phyloP scores from a whole-genome alignment of 2,797 vertebrate species.

The Catharus ustulatus region DNA sequence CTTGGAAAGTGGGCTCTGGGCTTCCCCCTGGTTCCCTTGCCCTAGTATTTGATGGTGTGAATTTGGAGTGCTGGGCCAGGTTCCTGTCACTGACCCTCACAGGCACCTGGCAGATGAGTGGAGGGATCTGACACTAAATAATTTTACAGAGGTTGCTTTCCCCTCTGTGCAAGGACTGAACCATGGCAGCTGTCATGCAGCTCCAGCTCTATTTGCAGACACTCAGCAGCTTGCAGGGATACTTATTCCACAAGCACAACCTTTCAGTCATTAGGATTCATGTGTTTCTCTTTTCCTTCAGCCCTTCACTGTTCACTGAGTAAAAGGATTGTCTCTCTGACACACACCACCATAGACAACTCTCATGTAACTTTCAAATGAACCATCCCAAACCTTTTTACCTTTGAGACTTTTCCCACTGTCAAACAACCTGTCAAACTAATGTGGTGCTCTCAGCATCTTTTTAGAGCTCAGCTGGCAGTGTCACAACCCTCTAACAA shows the following conservation, averaged over 20 bases:
- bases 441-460: background rate
- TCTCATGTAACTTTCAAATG: background rate
- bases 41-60: background rate
- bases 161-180: background rate
- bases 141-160: background rate
- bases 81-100: background rate
- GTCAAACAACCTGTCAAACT: background rate
- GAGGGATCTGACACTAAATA: background rate
- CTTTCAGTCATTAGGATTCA: background rate
- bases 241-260: background rate
- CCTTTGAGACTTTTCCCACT: background rate
- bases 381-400: constrained; percentile 1
- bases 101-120: background rate
- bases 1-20: background rate
- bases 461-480: background rate
- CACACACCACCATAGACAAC: background rate
- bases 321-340: background rate
- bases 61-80: background rate
- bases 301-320: background rate
- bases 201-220: background rate
- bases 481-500: background rate
- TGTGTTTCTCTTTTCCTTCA: background rate
- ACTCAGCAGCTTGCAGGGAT: background rate
- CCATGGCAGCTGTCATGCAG: background rate
- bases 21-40: background rate